Evolutionary conservation across 2,888 invertebrate species (phyloP).

Genomic region (Stegana nigrithorax): DNA sequence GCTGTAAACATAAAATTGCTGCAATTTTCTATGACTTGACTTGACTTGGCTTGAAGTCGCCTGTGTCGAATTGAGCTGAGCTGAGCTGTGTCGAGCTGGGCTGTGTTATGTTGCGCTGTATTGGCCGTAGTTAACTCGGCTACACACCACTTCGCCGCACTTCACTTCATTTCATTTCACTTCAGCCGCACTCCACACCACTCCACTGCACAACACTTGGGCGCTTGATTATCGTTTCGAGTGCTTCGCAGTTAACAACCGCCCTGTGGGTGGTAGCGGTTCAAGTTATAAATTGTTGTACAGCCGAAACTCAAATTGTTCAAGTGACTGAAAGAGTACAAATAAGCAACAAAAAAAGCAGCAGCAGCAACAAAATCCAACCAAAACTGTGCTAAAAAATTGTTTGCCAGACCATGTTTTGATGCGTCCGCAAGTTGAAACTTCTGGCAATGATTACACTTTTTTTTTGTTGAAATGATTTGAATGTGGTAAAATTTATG

Average conservation of each 20-base stretch:
- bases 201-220: too few relatives aligned
- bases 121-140: too few relatives aligned
- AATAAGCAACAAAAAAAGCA: not conserved
- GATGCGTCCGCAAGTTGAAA: too few relatives aligned
- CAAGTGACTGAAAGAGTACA: conserved; percentile 11
- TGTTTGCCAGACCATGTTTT: not conserved
- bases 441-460: too few relatives aligned
- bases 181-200: too few relatives aligned
- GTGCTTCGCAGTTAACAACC: conserved; percentile 41
- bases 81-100: not conserved
- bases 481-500: too few relatives aligned
- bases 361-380: not conserved
- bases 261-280: conserved; percentile 59
- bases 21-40: conserved; percentile 60
- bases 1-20: conserved; percentile 60
- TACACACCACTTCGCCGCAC: too few relatives aligned
- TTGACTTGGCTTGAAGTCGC: conserved; percentile 37
- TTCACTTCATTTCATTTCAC: too few relatives aligned
- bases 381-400: not conserved
- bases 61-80: conserved; percentile 15
- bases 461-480: too few relatives aligned
- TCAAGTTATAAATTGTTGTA: conserved; percentile 56
- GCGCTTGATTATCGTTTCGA: conserved; percentile 23
- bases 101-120: not conserved
- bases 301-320: conserved; percentile 37